Evolutionary conservation across 2,797 vertebrate species (phyloP).

Genomic region (Anniella stebbinsi): DNA sequence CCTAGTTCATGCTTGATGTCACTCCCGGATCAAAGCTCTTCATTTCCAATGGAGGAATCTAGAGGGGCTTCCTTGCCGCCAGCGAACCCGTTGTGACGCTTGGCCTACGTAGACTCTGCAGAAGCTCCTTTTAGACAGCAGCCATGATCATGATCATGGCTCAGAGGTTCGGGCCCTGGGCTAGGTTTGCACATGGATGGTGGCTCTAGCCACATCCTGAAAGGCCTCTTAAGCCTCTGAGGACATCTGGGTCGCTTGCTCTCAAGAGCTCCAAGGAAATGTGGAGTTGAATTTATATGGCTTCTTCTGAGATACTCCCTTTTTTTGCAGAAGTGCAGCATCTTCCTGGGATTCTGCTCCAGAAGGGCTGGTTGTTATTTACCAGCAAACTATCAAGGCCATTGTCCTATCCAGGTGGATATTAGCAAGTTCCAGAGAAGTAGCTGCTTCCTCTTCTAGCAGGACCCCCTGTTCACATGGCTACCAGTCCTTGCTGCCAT

Average conservation of each 20-base stretch:
- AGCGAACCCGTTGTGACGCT: conserved; percentile 36
- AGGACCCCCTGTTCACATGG: conserved; percentile 39
- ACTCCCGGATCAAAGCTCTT: conserved; percentile 24
- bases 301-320: neutral
- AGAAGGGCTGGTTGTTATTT: neutral
- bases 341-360: neutral
- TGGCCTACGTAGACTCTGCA: fast-evolving
- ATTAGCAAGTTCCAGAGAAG: neutral
- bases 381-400: too few species aligned
- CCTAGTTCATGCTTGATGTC: neutral
- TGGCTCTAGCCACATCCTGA: neutral
- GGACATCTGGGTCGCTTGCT: too few species aligned
- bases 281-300: neutral
- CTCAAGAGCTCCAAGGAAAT: neutral
- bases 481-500: conserved; percentile 3
- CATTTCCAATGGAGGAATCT: conserved; percentile 36
- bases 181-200: neutral
- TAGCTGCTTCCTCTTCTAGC: neutral
- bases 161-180: too few species aligned
- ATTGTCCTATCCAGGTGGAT: neutral
- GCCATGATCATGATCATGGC: neutral
- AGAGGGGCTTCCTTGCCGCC: conserved; percentile 13
- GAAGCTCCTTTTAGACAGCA: neutral
- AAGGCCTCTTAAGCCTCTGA: neutral
- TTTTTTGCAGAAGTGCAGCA: neutral